phyloP scores from a whole-genome alignment of 1,140 invertebrate species.

The Drosophila nigrodunni region DNA sequence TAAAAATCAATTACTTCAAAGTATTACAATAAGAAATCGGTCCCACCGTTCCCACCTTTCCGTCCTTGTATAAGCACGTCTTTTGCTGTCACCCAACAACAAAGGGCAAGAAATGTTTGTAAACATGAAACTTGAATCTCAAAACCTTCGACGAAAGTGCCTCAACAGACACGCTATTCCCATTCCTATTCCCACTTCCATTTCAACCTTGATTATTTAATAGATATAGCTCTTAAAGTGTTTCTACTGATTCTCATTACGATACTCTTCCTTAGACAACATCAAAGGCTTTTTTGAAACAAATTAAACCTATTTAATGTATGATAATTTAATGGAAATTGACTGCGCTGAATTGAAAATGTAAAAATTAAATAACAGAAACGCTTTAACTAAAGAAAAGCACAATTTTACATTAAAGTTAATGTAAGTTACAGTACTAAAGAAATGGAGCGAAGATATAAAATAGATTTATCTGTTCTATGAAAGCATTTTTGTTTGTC shows the following conservation, averaged over 20 bases:
- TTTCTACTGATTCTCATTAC: slow-evolving; percentile 6
- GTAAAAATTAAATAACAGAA: neutral
- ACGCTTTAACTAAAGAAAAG: too few relatives aligned
- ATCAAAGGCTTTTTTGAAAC: neutral
- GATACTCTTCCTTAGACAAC: neutral
- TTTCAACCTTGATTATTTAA: neutral
- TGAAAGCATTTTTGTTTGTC: too few relatives aligned
- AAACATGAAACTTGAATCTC: slow-evolving; percentile 37
- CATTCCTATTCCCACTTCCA: too few relatives aligned
- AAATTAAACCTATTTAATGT: neutral
- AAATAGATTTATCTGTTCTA: too few relatives aligned
- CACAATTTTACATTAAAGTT: too few relatives aligned
- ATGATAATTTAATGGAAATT: neutral
- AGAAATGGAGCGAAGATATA: too few relatives aligned
- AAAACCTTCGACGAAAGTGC: slow-evolving; percentile 26
- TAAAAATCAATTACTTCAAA: slow-evolving; percentile 78
- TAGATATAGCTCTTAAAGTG: slow-evolving; percentile 3
- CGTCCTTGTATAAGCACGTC: neutral
- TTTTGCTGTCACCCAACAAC: slow-evolving; percentile 11
- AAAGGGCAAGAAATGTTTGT: slow-evolving; percentile 35
- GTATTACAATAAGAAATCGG: slow-evolving; percentile 48
- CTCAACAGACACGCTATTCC: neutral
- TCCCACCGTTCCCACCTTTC: neutral
- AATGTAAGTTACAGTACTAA: too few relatives aligned
- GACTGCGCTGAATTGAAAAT: too few relatives aligned